Evolutionary conservation across 1,140 invertebrate genomes (phyloP).

Genomic region (Trichomalopsis sarcophagae): DNA sequence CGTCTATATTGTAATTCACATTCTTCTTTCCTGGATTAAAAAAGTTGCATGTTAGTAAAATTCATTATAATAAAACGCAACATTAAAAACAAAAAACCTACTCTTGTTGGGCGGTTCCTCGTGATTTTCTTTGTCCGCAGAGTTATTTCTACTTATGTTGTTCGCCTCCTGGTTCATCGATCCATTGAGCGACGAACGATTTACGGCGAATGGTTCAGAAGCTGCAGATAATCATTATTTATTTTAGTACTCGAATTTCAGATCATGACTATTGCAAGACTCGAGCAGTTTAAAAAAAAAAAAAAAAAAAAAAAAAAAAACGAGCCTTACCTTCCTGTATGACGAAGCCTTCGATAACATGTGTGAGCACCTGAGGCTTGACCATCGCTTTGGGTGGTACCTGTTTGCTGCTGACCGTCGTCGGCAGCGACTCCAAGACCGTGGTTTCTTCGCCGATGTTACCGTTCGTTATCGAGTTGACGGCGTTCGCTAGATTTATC

Average conservation of each 20-base stretch:
- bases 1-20: slow-evolving; percentile 71
- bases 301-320: too few relatives aligned
- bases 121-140: slow-evolving; percentile 72
- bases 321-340: slow-evolving; percentile 88
- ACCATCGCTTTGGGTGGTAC: slow-evolving; percentile 93
- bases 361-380: slow-evolving; percentile 95
- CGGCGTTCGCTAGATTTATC: slow-evolving; percentile 69
- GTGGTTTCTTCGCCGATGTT: slow-evolving; percentile 61
- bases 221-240: slow-evolving; percentile 68
- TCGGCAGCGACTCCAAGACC: slow-evolving; percentile 58
- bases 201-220: slow-evolving; percentile 91
- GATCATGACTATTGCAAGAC: background rate
- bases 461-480: slow-evolving; percentile 72
- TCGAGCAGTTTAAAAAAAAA: slow-evolving; percentile 14
- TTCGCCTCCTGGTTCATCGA: slow-evolving; percentile 72
- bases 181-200: slow-evolving; percentile 76
- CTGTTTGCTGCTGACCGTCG: slow-evolving; percentile 76
- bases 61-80: background rate
- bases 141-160: slow-evolving; percentile 71
- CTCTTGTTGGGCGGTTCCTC: slow-evolving; percentile 81
- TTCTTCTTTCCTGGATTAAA: slow-evolving; percentile 67
- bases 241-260: background rate
- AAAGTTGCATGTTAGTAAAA: background rate
- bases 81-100: slow-evolving; percentile 25
- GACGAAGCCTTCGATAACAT: slow-evolving; percentile 97